Evolutionary conservation across 2,888 invertebrate genomes (phyloP), one percentile per base, ranked within the genome.

Genomic region (Stenoptilia bipunctidactyla): DNA sequence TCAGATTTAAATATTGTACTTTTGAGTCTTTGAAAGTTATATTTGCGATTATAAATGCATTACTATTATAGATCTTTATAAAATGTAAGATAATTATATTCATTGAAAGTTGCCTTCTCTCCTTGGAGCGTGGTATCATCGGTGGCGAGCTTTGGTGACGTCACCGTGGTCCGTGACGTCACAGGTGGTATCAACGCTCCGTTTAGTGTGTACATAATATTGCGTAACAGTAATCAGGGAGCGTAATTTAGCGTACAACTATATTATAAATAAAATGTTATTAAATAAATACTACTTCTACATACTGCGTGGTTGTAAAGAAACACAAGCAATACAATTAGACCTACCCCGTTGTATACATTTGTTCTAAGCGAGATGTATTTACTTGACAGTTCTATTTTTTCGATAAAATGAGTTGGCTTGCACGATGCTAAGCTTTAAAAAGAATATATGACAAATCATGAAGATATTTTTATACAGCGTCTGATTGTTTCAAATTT

Each of bases 291-390:
- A 58, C 55, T 59, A 65, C 61, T 68, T 61, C 65, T 61, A 53
- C 57, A 58, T 56, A 8, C 3, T 52, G 53, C 50, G 58, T 57
- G 74, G 72, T 71, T 74, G 72, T 75, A 70, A 66, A 57, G 53
- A 62, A 61, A 61, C 57, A 62, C 55, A 68, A 73, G 71, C 68
- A 71, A 72, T 73, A 67, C 59, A 50, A 56, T 47, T 53, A 53
- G 55, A 55, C 53, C 45, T 55, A 53, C 48, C 49, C 3, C 46
- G 39, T 49, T 42, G 44, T 53, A 40, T 43, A 45, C 46, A 40
- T 42, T 40, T 42, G 27, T 33, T 38, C 25, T 43, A 38, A 25
- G 15, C 39, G 15, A 37, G 42, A 40, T 34, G 15, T 27, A 25
- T 38, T 37, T 38, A 42, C 15, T 38, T 42, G 27, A 41, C 40